Evolutionary conservation across 2,888 invertebrate genomes (phyloP), one percentile per base, ranked within the genome.

Genomic region (Amphipyra berbera): DNA sequence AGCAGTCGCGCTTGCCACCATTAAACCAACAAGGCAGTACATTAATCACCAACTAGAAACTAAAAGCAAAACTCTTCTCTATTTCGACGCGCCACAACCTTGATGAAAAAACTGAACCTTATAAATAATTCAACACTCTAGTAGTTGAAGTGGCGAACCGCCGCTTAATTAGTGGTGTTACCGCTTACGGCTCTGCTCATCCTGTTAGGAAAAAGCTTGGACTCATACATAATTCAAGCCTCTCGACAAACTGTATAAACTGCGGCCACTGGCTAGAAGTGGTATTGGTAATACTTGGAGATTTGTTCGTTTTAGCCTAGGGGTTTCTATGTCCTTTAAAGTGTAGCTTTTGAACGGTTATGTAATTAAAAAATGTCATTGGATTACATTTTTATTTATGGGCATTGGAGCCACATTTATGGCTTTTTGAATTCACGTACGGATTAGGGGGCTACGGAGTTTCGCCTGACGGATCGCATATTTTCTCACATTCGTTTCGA

Each of bases 201-300:
- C 73, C 61, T 62, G 61, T 68, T 58, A 68, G 49, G 73, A 73
- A 71, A 68, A 71, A 71, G 68, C 74, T 61, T 53, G 42, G 33
- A 4, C 33, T 41, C 52, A 73, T 71, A 59, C 68, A 71, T 71
- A 55, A 71, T 71, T 52, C 68, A 71, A 35, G 27, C 15, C 35
- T 30, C 27, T 52, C 35, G 49, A 52, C 54, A 47, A 58, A 68
- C 74, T 68, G 74, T 71, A 73, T 71, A 73, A 73, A 48, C 42
- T 55, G 60, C 35, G 42, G n/a, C 49, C 54, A 53, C 44, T 38
- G 61, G 54, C 55, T 62, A 58, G 52, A 73, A 61, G 69, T 67
- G 58, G 46, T 58, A 62, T 70, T 61, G 73, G 54, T 65, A 65
- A 50, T 62, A 55, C 55, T 68, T 55, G 50, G 54, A 40, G 48